Evolutionary conservation across 2,797 vertebrate species (phyloP).

Genomic region (Neoniphon sammara): DNA sequence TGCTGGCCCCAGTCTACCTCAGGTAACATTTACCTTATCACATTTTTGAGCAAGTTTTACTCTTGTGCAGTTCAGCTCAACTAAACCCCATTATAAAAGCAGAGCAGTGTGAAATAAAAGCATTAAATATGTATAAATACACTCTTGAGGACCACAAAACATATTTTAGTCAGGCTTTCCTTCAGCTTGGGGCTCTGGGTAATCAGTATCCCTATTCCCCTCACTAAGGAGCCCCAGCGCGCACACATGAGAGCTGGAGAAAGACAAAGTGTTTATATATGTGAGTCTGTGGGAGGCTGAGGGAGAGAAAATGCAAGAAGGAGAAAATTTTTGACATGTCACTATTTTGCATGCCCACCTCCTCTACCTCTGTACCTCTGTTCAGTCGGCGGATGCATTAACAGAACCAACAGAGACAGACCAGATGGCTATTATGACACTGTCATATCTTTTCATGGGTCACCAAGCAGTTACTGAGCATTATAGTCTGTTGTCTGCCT

Average conservation of each 20-base stretch:
- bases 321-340: slow-evolving; percentile 34
- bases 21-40: too few species aligned
- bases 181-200: slow-evolving; percentile 28
- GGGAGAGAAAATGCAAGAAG: background rate
- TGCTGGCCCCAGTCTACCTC: too few species aligned
- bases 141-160: slow-evolving; percentile 16
- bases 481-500: slow-evolving; percentile 63
- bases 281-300: background rate
- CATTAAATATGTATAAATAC: slow-evolving; percentile 25
- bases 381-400: slow-evolving; percentile 68
- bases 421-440: slow-evolving; percentile 75
- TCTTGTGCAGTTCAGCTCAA: slow-evolving; percentile 13
- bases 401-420: slow-evolving; percentile 57
- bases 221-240: slow-evolving; percentile 1
- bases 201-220: slow-evolving; percentile 18
- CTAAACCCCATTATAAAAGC: slow-evolving; percentile 4
- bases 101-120: background rate
- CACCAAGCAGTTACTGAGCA: slow-evolving; percentile 56
- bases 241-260: slow-evolving; percentile 33
- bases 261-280: background rate
- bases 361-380: slow-evolving; percentile 37
- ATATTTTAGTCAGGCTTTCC: background rate
- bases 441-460: slow-evolving; percentile 66
- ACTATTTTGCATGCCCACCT: slow-evolving; percentile 36
- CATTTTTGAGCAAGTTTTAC: slow-evolving; percentile 4